A percentile compares a stretch with the other conserved stretches of the same genome.
phyloP scores from a whole-genome alignment of 2,888 invertebrate genomes.

The Dioctria linearis region DNA sequence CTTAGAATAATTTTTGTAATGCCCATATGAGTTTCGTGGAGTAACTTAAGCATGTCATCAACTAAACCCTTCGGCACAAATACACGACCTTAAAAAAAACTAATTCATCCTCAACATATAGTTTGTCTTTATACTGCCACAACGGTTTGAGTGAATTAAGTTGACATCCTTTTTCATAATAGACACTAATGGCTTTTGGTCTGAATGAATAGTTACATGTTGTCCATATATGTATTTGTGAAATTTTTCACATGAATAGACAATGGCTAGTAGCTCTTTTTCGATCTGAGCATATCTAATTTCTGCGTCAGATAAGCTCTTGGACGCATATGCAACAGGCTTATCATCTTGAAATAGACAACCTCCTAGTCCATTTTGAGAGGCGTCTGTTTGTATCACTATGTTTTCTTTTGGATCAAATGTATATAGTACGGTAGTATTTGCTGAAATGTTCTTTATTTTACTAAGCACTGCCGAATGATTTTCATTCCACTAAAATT shows the following conservation, averaged over 20 bases:
- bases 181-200: constrained; percentile 56
- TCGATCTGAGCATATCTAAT: constrained; percentile 55
- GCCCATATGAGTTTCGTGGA: neutral
- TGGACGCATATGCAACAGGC: constrained; percentile 55
- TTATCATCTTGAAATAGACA: constrained; percentile 58
- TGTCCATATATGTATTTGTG: constrained; percentile 60
- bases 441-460: neutral
- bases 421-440: neutral
- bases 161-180: constrained; percentile 55
- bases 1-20: too few relatives aligned
- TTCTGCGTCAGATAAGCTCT: constrained; percentile 55
- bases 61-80: neutral
- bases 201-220: constrained; percentile 51
- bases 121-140: constrained; percentile 8
- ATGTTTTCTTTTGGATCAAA: too few relatives aligned
- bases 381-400: too few relatives aligned
- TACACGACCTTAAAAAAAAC: constrained; percentile 17
- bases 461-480: constrained; percentile 30
- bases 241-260: constrained; percentile 60
- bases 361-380: constrained; percentile 55
- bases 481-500: constrained; percentile 58
- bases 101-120: constrained; percentile 4
- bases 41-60: neutral
- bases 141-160: neutral
- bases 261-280: constrained; percentile 58